Conservation (phyloP, 2,888 invertebrate genomes). For the Tetanocera ferruginea region DNA sequence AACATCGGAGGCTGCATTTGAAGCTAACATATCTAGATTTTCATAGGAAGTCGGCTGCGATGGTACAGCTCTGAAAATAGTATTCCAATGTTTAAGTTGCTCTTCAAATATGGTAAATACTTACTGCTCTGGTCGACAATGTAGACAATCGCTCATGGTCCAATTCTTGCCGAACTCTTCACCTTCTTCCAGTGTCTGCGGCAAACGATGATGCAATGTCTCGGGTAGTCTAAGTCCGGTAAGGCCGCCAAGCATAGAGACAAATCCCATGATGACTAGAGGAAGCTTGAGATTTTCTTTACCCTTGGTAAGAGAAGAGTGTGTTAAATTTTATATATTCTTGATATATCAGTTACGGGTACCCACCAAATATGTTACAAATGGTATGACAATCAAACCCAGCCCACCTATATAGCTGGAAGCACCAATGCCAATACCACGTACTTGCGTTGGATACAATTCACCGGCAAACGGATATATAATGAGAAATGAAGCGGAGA, state of each 20-base stretch:
- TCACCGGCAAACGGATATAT: slow-evolving; percentile 95
- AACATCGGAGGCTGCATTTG: slow-evolving; percentile 61
- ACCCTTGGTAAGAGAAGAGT: slow-evolving; percentile 73
- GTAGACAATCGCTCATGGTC: slow-evolving; percentile 80
- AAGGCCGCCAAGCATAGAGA: slow-evolving; percentile 85
- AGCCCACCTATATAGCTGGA: slow-evolving; percentile 92
- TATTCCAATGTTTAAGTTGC: neutral
- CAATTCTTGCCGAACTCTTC: slow-evolving; percentile 89
- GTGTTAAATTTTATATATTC: neutral
- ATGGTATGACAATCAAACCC: slow-evolving; percentile 90
- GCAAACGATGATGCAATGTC: slow-evolving; percentile 84
- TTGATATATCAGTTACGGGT: neutral
- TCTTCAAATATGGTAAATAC: slow-evolving; percentile 32
- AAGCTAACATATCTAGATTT: slow-evolving; percentile 77
- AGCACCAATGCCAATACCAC: slow-evolving; percentile 91
- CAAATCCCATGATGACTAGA: slow-evolving; percentile 85
- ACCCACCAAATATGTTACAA: slow-evolving; percentile 89
- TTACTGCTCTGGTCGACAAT: slow-evolving; percentile 80
- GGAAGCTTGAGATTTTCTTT: slow-evolving; percentile 87
- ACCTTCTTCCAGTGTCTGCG: slow-evolving; percentile 90
- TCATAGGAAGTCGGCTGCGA: slow-evolving; percentile 78
- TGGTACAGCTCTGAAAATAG: slow-evolving; percentile 71
- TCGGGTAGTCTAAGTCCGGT: slow-evolving; percentile 86
- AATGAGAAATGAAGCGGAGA: slow-evolving; percentile 91
- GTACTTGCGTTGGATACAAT: slow-evolving; percentile 89